Conservation (phyloP, 2,888 invertebrate species). For the Mimachlamys varia region DNA sequence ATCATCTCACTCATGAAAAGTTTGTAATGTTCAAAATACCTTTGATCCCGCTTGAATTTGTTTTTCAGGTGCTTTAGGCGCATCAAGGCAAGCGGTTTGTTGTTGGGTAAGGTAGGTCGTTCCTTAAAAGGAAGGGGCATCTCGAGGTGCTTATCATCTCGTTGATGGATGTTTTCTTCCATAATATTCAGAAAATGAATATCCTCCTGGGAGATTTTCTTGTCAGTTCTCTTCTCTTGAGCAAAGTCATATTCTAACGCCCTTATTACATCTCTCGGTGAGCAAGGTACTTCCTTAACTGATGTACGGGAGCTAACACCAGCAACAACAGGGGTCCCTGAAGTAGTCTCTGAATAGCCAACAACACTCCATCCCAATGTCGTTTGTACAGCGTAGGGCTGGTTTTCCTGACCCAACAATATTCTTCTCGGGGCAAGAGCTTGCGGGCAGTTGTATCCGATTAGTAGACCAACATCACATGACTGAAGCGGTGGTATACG, state of each 20-base stretch:
- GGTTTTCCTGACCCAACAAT: slow-evolving; percentile 38
- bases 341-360: slow-evolving; percentile 41
- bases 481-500: slow-evolving; percentile 52
- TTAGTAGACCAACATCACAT: slow-evolving; percentile 56
- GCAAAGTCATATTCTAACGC: slow-evolving; percentile 52
- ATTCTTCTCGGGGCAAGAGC: slow-evolving; percentile 52
- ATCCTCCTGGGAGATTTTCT: slow-evolving; percentile 52
- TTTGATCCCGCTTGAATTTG: slow-evolving; percentile 40
- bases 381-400: slow-evolving; percentile 56
- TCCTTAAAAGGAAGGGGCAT: slow-evolving; percentile 53
- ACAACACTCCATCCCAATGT: slow-evolving; percentile 56
- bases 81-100: slow-evolving; percentile 40
- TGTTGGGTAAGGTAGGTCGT: slow-evolving; percentile 50
- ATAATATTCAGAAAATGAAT: slow-evolving; percentile 41
- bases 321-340: not conserved
- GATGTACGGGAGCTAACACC: slow-evolving; percentile 42
- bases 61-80: slow-evolving; percentile 45
- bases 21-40: slow-evolving; percentile 47
- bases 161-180: slow-evolving; percentile 39
- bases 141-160: slow-evolving; percentile 45
- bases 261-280: slow-evolving; percentile 47
- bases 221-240: not conserved
- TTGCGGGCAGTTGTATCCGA: slow-evolving; percentile 55
- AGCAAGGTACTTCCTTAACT: slow-evolving; percentile 47
- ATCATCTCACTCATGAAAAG: slow-evolving; percentile 48